phyloP scores from a whole-genome alignment of 2,888 invertebrate species.

The Dryobota labecula region DNA sequence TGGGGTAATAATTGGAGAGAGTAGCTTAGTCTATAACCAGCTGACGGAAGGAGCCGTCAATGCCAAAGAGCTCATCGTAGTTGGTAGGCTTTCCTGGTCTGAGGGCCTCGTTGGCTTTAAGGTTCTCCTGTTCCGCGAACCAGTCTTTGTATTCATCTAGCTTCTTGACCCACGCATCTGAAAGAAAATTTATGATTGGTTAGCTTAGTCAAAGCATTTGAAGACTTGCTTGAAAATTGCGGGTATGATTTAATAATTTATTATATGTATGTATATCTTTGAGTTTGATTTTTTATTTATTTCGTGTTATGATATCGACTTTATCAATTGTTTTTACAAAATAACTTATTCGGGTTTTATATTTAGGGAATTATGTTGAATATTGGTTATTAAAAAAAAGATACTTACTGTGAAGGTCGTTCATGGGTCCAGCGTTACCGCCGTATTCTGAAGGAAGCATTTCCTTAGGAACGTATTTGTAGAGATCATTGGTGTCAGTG shows the following conservation, averaged over 20 bases:
- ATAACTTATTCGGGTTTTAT: too few relatives aligned
- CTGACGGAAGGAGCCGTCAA: constrained; percentile 97
- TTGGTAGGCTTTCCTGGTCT: constrained; percentile 96
- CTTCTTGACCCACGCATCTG: constrained; percentile 95
- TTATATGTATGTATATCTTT: too few relatives aligned
- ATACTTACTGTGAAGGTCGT: constrained; percentile 92
- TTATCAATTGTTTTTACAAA: too few relatives aligned
- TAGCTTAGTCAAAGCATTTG: not conserved
- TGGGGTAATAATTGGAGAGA: constrained; percentile 35
- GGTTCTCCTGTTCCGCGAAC: constrained; percentile 94
- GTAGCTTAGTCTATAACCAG: constrained; percentile 93
- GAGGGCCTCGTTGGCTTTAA: constrained; percentile 94
- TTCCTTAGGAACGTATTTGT: constrained; percentile 94
- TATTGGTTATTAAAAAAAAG: too few relatives aligned
- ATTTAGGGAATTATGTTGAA: too few relatives aligned
- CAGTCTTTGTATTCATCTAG: constrained; percentile 94
- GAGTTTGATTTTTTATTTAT: too few relatives aligned
- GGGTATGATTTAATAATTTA: too few relatives aligned
- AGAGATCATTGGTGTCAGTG: constrained; percentile 93
- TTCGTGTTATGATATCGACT: too few relatives aligned
- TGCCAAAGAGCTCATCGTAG: constrained; percentile 96
- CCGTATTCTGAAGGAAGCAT: constrained; percentile 96
- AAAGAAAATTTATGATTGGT: constrained; percentile 60
- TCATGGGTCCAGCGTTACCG: constrained; percentile 93
- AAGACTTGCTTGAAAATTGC: too few relatives aligned